Base-by-base conservation (phyloP, 2,797 vertebrate genomes). In the Propithecus perrieri region DNA sequence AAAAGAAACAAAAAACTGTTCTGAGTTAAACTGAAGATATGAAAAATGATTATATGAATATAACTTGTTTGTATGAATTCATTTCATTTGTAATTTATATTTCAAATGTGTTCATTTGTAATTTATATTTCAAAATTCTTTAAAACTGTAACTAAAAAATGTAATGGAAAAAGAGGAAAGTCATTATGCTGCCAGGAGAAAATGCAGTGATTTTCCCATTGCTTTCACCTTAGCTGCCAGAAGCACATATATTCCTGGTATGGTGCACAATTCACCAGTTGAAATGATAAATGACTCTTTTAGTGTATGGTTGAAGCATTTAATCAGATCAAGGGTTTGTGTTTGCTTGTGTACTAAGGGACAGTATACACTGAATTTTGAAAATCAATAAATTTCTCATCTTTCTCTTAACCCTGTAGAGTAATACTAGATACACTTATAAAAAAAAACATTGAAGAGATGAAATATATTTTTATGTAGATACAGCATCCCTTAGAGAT, bases 41-140 rank as follows among this genome's bases (percentile, higher is more conserved):
- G 46, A 92, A 79, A n/a, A 95, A 94, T 35, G 26, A 89, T 48
- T 91, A 67, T 43, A 20, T 38, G 69, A 94, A 80, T 80, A 79
- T 63, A 43, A 59, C 18, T 72, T 89, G 92, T 94, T 55, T 87
- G 26, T 50, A 90, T 50, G 24, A 85, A 53, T 84, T 87, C 22
- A 75, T 33, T 75, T 94, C 50, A 28, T 18, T 67, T 96, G 46
- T 61, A 97, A 93, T 95, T 94, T 90, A 76, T 63, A 79, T 48
- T 91, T 96, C 90, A 43, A 92, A 92, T 33, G 63, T 72, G 53
- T 75, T 94, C 50, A 28, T 18, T 67, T 96, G 46, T 61, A 97
- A 93, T 95, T 94, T 90, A 76, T 63, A 79, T 48, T 91, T 96
- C 90, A 43, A 92, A 92, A 84, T 83, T 15, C 7, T 55, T 78